Conservation (phyloP, 2,797 vertebrate species). For the Zenarchopterus dispar region DNA sequence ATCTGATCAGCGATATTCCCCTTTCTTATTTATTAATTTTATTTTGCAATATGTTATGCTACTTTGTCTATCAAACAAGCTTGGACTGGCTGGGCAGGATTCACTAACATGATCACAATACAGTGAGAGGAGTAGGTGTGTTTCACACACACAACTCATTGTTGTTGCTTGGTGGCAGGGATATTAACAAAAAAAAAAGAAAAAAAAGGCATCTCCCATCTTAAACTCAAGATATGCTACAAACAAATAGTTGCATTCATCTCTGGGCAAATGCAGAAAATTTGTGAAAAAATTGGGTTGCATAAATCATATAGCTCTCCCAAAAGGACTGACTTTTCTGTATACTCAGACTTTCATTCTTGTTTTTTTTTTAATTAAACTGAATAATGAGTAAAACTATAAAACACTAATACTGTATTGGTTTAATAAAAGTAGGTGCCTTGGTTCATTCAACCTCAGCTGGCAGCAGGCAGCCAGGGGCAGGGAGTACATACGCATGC, state of each 20-base stretch:
- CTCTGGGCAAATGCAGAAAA: too few species aligned
- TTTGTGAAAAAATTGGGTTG: too few species aligned
- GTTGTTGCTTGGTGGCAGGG: neutral
- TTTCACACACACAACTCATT: conserved; percentile 15
- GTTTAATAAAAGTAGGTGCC: neutral
- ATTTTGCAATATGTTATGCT: neutral
- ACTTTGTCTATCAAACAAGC: neutral
- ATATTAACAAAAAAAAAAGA: neutral
- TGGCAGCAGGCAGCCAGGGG: neutral
- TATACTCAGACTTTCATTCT: too few species aligned
- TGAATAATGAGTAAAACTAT: too few species aligned
- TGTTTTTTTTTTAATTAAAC: too few species aligned
- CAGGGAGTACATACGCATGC: conserved; percentile 71
- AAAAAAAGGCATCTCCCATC: too few species aligned
- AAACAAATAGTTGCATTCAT: neutral
- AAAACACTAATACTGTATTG: too few species aligned
- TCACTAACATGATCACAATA: too few species aligned
- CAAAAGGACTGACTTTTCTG: too few species aligned
- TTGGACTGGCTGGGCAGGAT: conserved; percentile 37
- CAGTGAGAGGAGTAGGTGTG: conserved; percentile 29
- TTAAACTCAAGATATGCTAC: neutral
- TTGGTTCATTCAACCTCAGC: conserved; percentile 23
- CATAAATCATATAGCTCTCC: too few species aligned
- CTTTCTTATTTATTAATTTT: too few species aligned
- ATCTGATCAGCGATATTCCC: too few species aligned